Percentiles rank a stretch among this genome's conserved stretches.
Evolutionary conservation across 2,113 vertebrate species (phyloP).

Genomic region (Aptenodytes forsteri): DNA sequence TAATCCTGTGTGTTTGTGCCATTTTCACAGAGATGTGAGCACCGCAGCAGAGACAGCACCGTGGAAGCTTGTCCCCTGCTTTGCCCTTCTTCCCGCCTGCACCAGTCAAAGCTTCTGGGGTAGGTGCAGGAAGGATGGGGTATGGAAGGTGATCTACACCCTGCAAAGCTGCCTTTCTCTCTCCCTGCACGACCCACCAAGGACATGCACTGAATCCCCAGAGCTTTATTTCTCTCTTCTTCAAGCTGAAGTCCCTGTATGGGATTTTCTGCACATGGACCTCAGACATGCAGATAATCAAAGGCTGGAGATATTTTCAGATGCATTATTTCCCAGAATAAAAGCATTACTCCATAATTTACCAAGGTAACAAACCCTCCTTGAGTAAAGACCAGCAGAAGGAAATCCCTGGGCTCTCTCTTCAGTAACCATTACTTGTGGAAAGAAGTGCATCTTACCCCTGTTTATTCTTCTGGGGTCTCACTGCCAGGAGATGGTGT

Average conservation of each 20-base stretch:
- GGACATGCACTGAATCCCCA: not conserved
- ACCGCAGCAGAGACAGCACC: not conserved
- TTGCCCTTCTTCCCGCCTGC: not conserved
- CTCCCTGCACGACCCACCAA: not conserved
- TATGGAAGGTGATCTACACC: not conserved
- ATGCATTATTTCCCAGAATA: not conserved
- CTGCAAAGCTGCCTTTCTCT: not conserved
- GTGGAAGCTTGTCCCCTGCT: not conserved
- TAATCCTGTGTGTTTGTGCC: not conserved
- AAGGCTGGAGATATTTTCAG: not conserved
- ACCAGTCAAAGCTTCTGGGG: not conserved
- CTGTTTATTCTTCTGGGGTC: not conserved
- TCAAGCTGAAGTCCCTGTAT: not conserved
- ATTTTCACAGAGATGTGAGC: not conserved
- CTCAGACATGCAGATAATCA: not conserved
- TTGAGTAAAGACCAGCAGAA: not conserved
- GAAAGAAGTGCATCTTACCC: not conserved
- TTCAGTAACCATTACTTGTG: not conserved
- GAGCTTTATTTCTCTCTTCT: not conserved
- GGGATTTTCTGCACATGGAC: not conserved
- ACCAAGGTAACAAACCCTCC: not conserved
- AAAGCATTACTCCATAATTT: not conserved
- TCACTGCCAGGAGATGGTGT: not conserved
- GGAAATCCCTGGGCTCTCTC: not conserved
- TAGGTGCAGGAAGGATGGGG: not conserved